These are phyloP conservation scores for Lepus europaeus DNA, from an alignment of 2,113 vertebrate species.

Conservation along the genomic window DNA sequence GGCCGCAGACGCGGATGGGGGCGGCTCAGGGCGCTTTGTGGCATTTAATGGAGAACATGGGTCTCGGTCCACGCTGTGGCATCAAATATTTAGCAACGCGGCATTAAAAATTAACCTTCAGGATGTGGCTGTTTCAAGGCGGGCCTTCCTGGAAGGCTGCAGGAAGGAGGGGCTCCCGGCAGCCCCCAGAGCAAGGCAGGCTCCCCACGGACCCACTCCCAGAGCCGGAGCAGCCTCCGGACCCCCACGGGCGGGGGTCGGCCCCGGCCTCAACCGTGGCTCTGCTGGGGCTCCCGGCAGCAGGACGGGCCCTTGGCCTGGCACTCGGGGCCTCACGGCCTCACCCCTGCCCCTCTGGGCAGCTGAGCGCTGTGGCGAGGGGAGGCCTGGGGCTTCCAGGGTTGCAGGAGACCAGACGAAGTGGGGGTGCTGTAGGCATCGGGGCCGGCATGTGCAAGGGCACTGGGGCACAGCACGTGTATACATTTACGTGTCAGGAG, in stretches of 20 bases:
- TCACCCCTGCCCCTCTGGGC: background rate
- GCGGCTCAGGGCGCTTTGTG: background rate
- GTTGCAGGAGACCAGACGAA: background rate
- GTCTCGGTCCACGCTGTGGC: fast-evolving
- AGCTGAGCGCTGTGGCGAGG: background rate
- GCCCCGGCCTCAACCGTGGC: fast-evolving
- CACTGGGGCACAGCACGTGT: background rate
- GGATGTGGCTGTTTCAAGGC: background rate
- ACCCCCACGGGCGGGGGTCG: fast-evolving
- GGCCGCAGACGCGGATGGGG: background rate
- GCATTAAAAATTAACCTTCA: constrained; percentile 63
- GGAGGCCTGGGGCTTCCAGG: background rate
- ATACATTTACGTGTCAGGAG: fast-evolving
- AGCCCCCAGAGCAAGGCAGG: background rate
- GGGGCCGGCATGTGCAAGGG: background rate
- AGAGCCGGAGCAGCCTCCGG: background rate
- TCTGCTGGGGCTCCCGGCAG: background rate
- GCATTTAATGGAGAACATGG: background rate
- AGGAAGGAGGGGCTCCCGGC: background rate
- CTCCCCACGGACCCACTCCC: fast-evolving
- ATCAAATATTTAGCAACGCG: constrained; percentile 73
- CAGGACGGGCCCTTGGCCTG: background rate
- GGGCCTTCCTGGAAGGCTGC: background rate
- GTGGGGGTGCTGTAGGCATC: fast-evolving
- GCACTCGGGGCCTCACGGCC: fast-evolving